Evolutionary conservation across 2,888 invertebrate species (phyloP).

Genomic region (Nezara viridula): DNA sequence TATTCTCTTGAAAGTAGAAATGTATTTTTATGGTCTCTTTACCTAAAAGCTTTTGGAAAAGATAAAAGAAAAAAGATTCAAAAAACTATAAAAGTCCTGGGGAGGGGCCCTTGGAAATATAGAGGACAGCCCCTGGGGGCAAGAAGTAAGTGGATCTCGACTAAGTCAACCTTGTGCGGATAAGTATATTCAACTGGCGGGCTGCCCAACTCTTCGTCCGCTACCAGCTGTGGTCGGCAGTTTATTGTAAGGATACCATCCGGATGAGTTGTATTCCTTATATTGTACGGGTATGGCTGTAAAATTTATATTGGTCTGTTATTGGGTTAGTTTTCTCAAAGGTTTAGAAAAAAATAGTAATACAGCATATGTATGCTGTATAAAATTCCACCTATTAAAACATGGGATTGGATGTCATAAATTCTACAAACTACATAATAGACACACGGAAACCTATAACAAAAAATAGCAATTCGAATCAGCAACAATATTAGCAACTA

Average conservation of each 20-base stretch:
- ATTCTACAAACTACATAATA: no score
- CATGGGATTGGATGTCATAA: no score
- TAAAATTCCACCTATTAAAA: no score
- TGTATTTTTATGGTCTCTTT: background rate
- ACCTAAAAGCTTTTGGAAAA: background rate
- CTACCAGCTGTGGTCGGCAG: background rate
- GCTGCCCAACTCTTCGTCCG: background rate
- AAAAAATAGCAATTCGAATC: no score
- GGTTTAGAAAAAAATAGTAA: background rate
- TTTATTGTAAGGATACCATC: constrained; percentile 14
- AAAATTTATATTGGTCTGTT: background rate
- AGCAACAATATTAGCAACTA: no score
- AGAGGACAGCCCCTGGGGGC: background rate
- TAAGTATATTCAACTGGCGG: constrained; percentile 7
- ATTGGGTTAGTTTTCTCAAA: background rate
- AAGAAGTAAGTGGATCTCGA: constrained; percentile 30
- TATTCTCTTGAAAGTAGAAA: no score
- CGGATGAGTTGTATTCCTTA: background rate
- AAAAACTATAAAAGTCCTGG: background rate
- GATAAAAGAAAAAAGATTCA: background rate
- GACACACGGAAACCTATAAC: no score
- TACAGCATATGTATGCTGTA: no score
- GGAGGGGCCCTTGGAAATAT: background rate
- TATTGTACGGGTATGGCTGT: background rate
- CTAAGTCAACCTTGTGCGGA: background rate